Evolutionary conservation across 1,140 invertebrate species (phyloP).

Genomic region (Drosophila sp.): DNA sequence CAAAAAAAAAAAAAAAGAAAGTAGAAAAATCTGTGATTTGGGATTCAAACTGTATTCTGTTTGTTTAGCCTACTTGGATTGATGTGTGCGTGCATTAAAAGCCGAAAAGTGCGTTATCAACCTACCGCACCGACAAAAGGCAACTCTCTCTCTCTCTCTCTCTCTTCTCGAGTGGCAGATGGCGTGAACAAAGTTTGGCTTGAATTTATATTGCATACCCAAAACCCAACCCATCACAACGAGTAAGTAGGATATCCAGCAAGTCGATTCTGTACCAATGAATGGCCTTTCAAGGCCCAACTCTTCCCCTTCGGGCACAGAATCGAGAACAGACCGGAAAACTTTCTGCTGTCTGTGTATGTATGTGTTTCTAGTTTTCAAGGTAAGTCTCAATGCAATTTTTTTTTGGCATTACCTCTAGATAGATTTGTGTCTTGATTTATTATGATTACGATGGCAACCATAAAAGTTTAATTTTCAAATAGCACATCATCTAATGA

Average conservation of each 20-base stretch:
- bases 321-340: not conserved
- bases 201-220: not conserved
- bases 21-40: slow-evolving; percentile 16
- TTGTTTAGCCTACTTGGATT: slow-evolving; percentile 4
- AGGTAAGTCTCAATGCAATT: not conserved
- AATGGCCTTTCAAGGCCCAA: not conserved
- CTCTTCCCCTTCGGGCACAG: not conserved
- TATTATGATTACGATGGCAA: not conserved
- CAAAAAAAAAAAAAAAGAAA: too few relatives aligned
- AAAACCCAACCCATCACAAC: too few relatives aligned
- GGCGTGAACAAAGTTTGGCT: not conserved
- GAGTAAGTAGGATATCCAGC: not conserved
- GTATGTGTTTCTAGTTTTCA: not conserved
- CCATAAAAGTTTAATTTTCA: not conserved
- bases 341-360: not conserved
- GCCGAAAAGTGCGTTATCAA: slow-evolving; percentile 7
- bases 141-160: too few relatives aligned
- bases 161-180: not conserved
- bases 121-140: not conserved
- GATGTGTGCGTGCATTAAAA: slow-evolving; percentile 10
- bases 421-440: not conserved
- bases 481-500: not conserved
- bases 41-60: slow-evolving; percentile 15
- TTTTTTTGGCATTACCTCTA: not conserved
- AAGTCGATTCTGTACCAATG: slow-evolving; percentile 4